phyloP scores from a whole-genome alignment of 1,140 invertebrate species.

The Pseudomyrmex concolor region DNA sequence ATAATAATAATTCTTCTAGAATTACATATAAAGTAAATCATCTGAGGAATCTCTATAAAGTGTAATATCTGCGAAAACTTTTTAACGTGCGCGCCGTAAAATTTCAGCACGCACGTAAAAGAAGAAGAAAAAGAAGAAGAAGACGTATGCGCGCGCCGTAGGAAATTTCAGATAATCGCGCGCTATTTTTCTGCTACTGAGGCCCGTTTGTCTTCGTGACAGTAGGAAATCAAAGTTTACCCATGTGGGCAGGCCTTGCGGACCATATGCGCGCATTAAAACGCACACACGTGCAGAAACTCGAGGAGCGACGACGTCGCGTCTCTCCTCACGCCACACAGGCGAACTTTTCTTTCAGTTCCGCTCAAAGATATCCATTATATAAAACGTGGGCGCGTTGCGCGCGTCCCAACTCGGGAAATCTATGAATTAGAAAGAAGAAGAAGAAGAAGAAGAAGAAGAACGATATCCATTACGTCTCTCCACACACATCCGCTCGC shows the following conservation, averaged over 20 bases:
- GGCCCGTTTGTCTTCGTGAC: slow-evolving; percentile 44
- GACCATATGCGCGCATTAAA: slow-evolving; percentile 42
- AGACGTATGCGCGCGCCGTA: no score
- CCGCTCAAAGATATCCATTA: slow-evolving; percentile 48
- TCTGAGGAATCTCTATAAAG: no score
- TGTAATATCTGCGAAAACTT: no score
- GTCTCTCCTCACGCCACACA: background rate
- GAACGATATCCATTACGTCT: no score
- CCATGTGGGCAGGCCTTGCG: slow-evolving; percentile 45
- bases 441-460: no score
- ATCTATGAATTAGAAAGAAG: no score
- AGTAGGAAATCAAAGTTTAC: slow-evolving; percentile 53
- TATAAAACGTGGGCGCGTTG: background rate
- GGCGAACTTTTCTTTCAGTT: slow-evolving; percentile 52
- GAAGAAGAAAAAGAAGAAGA: background rate
- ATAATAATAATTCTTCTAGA: background rate
- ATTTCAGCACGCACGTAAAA: background rate
- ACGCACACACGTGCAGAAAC: slow-evolving; percentile 6
- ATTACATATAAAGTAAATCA: background rate
- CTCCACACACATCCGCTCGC: no score
- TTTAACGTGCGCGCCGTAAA: background rate
- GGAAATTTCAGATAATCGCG: slow-evolving; percentile 42
- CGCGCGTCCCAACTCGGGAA: no score
- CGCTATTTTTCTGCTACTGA: slow-evolving; percentile 29
- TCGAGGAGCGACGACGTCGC: background rate